Evolutionary conservation across 2,797 vertebrate genomes (phyloP).

Genomic region (Falco columbarius): DNA sequence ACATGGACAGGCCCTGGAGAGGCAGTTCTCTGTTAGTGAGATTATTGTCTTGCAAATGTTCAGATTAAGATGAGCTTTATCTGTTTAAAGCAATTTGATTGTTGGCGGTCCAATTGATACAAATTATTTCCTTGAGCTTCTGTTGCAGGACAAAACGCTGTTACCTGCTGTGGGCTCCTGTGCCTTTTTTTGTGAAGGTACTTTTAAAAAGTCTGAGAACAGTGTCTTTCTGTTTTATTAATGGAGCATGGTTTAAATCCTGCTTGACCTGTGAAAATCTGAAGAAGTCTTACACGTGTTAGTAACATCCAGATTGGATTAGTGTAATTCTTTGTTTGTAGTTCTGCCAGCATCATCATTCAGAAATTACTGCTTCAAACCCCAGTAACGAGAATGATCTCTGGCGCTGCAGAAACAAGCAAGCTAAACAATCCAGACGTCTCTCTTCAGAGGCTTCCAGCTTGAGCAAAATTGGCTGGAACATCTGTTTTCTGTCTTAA

Average conservation of each 20-base stretch:
- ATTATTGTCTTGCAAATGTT: not conserved
- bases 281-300: slow-evolving; percentile 35
- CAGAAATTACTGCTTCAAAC: slow-evolving; percentile 47
- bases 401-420: slow-evolving; percentile 39
- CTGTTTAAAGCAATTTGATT: not conserved
- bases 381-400: slow-evolving; percentile 13
- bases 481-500: slow-evolving; percentile 67
- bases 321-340: slow-evolving; percentile 67
- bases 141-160: not conserved
- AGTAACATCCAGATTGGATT: slow-evolving; percentile 60
- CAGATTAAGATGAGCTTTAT: not conserved
- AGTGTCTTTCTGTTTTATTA: not conserved
- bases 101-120: not conserved
- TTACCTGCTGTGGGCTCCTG: not conserved
- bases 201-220: not conserved
- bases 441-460: slow-evolving; percentile 31
- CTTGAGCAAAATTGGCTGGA: slow-evolving; percentile 40
- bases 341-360: slow-evolving; percentile 59
- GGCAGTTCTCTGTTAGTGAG: not conserved
- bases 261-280: slow-evolving; percentile 61
- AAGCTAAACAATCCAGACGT: slow-evolving; percentile 40
- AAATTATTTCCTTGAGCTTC: not conserved
- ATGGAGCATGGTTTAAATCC: slow-evolving; percentile 32
- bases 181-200: not conserved
- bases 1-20: not conserved